Base-by-base conservation (phyloP, 2,113 vertebrate species). In the Boleophthalmus pectinirostris region DNA sequence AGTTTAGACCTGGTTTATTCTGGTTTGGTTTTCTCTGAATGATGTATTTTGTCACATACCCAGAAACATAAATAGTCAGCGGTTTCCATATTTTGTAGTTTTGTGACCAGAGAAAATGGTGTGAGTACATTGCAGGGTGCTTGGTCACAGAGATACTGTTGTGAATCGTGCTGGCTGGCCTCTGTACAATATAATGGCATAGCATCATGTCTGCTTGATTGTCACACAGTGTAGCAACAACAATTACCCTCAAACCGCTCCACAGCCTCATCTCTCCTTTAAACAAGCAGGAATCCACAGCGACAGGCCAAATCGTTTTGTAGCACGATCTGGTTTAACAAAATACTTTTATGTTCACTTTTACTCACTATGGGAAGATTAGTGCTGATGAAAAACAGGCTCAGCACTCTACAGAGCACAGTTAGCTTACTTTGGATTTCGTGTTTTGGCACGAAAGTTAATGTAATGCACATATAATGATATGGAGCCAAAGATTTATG, bases 181-280 rank as follows among this genome's bases (percentile, higher is more conserved):
- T 83, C 66, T 77, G 74, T 65, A 29, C 75, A 66, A 68, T 82
- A 91, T 87, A 85, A 88, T 33, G 73, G 71, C 68, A 58, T 80
- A 35, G 67, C 68, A 74, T 83, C 75, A 79, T 81, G 56, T 84
- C 61, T 84, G 74, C 69, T 80, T 81, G 86, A 84, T 82, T 57
- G 69, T 85, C 75, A 70, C 25, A 79, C 57, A 73, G 73, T 71
- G 70, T 15, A 74, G 47, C 79, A 73, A 77, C 70, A 72, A 71
- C 71, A 88, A 88, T 88, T 90, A 90, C 77, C 78, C 69, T 58
- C 23, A 8, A 69, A 64, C 51, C 60, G 23, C 71, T 87, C 73
- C 68, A 73, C 63, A 73, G 49, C 72, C 74, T 85, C 89, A 90
- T 88, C 71, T 79, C 76, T 75, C 69, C 70, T 82, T 89, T 72